These are phyloP conservation scores for Heliothis peltigera DNA, from an alignment of 2,888 invertebrate species.

Conservation along the genomic window DNA sequence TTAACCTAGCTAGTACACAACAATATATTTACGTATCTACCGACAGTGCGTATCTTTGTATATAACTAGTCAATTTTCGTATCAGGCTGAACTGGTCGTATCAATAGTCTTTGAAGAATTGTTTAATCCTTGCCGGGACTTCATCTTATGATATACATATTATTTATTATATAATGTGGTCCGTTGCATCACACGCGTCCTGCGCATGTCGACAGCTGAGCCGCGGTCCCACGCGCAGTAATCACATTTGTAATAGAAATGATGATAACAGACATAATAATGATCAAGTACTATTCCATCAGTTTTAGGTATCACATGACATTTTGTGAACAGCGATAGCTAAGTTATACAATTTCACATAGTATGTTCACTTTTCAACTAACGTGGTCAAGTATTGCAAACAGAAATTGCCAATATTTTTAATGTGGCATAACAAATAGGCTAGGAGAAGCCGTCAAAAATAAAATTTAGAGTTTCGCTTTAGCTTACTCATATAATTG, in stretches of 20 bases:
- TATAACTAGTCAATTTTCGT: constrained; percentile 29
- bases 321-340: constrained; percentile 37
- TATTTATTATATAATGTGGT: constrained; percentile 49
- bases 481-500: constrained; percentile 71
- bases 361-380: constrained; percentile 27
- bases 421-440: constrained; percentile 37
- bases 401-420: constrained; percentile 36
- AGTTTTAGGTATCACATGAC: constrained; percentile 32
- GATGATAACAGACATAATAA: constrained; percentile 29
- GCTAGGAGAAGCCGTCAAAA: constrained; percentile 46
- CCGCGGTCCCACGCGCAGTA: constrained; percentile 38
- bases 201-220: constrained; percentile 41
- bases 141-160: constrained; percentile 45
- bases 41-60: constrained; percentile 42
- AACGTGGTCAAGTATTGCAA: constrained; percentile 31
- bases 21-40: constrained; percentile 44
- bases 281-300: constrained; percentile 39
- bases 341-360: constrained; percentile 22
- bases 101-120: constrained; percentile 30
- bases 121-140: constrained; percentile 32
- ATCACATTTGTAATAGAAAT: constrained; percentile 31
- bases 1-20: constrained; percentile 48
- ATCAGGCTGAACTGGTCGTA: constrained; percentile 41
- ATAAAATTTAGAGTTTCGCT: constrained; percentile 59
- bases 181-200: constrained; percentile 52